Evolutionary conservation across 1,140 invertebrate genomes (phyloP), one percentile per base, ranked within the genome.

Genomic region (Heterodera schachtii): DNA sequence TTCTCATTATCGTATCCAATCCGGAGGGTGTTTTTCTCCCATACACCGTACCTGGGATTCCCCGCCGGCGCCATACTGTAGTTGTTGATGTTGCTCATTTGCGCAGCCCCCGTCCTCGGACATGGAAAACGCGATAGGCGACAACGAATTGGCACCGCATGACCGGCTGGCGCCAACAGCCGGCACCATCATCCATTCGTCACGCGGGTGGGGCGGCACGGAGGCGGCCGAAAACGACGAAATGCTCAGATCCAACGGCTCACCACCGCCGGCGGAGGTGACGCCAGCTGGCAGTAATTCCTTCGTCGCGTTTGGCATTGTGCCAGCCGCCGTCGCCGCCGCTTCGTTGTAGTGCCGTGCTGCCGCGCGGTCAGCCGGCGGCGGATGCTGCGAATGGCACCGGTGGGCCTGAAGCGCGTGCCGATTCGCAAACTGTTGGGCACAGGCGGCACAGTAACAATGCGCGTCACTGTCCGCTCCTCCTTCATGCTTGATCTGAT

Each of bases 181-280:
- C 2, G 6, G 57, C 57, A 64, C 31, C n/a, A 64, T 13, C 57
- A 64, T 64, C 2, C 31, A 31, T 1, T 31, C 31, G 1, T 31
- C 31, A 31, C 31, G 31, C 31, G 31, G 1, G 31, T 31, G 31
- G 31, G 31, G 31, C 31, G 31, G 31, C 31, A 94, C 13, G 90
- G 90, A 52, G 16, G 57, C 57, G 57, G 57, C 57, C 13, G 82
- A 94, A 93, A 31, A 31, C 31, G 31, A 31, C 31, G 46, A 91
- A 90, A 44, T 92, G 93, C 69, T 76, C 21, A 86, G 80, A 71
- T 86, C 85, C 3, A 84, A 44, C 31, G 85, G 85, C 19, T 60
- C 73, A 11, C 31, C 67, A 44, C 8, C 76, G n/a, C 16, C 84
- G 43, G 84, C 75, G 21, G 31, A 49, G n/a, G n/a, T n/a, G n/a